Evolutionary conservation across 2,113 vertebrate species (phyloP), one percentile per base, ranked within the genome.

Genomic region (Plestiodon gilberti): DNA sequence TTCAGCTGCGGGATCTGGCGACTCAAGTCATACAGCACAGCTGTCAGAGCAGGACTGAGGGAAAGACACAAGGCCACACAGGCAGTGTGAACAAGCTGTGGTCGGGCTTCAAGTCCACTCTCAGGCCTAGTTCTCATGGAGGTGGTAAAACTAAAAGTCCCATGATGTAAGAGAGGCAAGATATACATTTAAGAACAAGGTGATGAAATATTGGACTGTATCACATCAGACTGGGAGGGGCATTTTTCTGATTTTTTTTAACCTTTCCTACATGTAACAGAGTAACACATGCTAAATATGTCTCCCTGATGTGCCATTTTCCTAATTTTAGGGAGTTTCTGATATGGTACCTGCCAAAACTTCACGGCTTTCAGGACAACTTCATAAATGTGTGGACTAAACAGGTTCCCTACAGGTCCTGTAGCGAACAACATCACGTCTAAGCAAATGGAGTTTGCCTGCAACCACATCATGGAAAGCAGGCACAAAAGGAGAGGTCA

Each of bases 1-100:
- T 99, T 99, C 89, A 99, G 94, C 95, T 98, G 99, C 0, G 99
- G 98, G 93, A 99, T 99, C 95, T 99, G 99, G 8, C 98, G 98
- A 91, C 99, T 99, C 96, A 99, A 94, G 96, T 99, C 99, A 0
- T 99, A 99, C 33, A 99, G 97, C 83, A 99, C 99, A 0, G 99
- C 98, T 0, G 99, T 99, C 77, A 99, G 94, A 6, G 99, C 99
- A 62, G 99, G 99, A 94, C 99, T 99, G 89, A n/a, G n/a, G 17
- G 55, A 20, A 86, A 90, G 52, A 88, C 78, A 8, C n/a, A 82
- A 82, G n/a, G 3, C 15, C 15, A 23, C 38, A 48, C 3, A 40
- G 15, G 33, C 2, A 14, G 64, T 35, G 22, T 23, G 6, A 20
- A 48, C 70, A 10, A 40, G 9, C 2, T 35, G 17, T 70, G 20